phyloP scores from a whole-genome alignment of 1,140 invertebrate genomes.

The Lepidotrigona ventralis region DNA sequence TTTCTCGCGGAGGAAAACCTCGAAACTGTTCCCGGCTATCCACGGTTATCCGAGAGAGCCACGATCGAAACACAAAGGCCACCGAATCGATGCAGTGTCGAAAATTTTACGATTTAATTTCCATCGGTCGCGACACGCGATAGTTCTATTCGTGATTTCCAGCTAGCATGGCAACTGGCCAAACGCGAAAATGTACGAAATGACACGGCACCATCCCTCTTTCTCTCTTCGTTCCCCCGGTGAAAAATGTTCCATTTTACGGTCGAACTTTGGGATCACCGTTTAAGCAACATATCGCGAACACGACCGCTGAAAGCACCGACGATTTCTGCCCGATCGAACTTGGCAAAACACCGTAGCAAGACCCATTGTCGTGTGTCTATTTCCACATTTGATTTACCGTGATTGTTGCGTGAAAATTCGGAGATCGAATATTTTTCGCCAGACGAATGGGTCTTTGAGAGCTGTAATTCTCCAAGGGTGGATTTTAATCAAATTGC shows the following conservation, averaged over 20 bases:
- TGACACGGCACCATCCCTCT: conserved; percentile 25
- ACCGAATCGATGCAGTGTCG: neutral
- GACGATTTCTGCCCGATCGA: conserved; percentile 15
- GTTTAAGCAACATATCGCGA: conserved; percentile 59
- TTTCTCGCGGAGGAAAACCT: conserved; percentile 1
- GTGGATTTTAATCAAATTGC: neutral
- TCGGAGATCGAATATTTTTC: neutral
- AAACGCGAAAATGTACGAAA: conserved; percentile 51
- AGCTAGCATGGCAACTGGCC: conserved; percentile 53
- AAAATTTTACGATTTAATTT: conserved; percentile 23
- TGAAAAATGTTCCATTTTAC: conserved; percentile 63
- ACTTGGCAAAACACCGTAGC: conserved; percentile 10
- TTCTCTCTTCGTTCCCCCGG: neutral
- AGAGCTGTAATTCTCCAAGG: neutral
- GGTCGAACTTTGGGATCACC: conserved; percentile 44
- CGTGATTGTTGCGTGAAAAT: conserved; percentile 12
- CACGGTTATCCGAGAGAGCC: neutral
- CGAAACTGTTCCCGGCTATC: neutral
- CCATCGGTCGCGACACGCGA: conserved; percentile 17
- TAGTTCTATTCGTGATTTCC: conserved; percentile 4
- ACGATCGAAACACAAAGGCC: neutral
- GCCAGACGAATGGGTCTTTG: no score
- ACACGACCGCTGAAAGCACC: conserved; percentile 6
- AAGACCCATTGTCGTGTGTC: neutral
- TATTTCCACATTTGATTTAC: neutral